These are phyloP conservation scores for Geotrupes spiniger DNA, from an alignment of 2,888 invertebrate genomes.

Conservation along the genomic window DNA sequence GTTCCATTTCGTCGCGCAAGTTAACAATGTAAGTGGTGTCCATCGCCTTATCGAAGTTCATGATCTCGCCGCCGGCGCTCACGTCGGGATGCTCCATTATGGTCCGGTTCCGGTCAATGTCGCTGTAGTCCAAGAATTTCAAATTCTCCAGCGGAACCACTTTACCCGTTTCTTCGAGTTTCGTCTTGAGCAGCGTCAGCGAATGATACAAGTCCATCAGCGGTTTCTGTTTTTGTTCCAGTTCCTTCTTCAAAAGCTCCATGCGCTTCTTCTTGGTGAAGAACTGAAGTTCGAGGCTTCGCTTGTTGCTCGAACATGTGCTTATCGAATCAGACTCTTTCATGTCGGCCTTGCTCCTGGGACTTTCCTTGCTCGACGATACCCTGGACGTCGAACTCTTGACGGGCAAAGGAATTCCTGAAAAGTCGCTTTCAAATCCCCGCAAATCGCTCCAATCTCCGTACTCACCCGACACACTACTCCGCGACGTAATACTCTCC, in stretches of 20 bases:
- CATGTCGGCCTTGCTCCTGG: conserved; percentile 5
- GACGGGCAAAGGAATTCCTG: conserved; percentile 20
- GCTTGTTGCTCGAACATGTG: conserved; percentile 14
- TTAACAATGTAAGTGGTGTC: conserved; percentile 31
- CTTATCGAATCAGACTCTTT: conserved; percentile 9
- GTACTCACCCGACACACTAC: conserved; percentile 17
- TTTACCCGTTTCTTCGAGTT: conserved; percentile 43
- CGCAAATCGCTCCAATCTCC: no score
- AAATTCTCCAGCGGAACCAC: conserved; percentile 34
- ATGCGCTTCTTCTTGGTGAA: conserved; percentile 43
- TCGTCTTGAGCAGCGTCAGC: conserved; percentile 41
- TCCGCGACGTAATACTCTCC: conserved; percentile 17
- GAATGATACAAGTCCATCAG: conserved; percentile 42
- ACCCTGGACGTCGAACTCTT: conserved; percentile 14
- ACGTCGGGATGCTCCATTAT: conserved; percentile 20
- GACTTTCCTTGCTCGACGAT: conserved; percentile 9
- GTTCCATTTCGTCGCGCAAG: conserved; percentile 41
- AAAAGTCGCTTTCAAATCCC: no score
- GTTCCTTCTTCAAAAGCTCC: conserved; percentile 38
- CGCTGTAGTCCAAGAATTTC: conserved; percentile 17
- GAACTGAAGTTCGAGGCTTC: conserved; percentile 42
- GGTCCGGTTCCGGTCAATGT: neutral
- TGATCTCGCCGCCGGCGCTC: conserved; percentile 6
- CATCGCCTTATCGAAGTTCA: conserved; percentile 13
- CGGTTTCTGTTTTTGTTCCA: conserved; percentile 43